phyloP scores from a whole-genome alignment of 1,140 invertebrate genomes.

The Trachelipus rathkii region DNA sequence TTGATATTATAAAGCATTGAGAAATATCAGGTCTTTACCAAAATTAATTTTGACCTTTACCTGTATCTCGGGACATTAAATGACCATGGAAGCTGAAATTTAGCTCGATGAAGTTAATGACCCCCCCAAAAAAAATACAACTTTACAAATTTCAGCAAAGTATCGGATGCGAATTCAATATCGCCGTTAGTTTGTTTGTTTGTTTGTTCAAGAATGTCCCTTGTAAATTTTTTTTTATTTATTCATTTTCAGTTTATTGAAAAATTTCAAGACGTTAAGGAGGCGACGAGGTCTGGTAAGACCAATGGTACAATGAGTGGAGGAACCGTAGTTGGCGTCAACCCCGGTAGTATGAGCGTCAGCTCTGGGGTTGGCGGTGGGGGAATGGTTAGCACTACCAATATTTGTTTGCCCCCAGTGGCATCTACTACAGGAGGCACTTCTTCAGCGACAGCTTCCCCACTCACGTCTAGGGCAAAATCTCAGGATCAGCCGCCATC shows the following conservation, averaged over 20 bases:
- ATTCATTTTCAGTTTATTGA: conserved; percentile 80
- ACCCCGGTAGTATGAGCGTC: conserved; percentile 20
- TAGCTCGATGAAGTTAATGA: too few species aligned
- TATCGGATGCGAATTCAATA: too few species aligned
- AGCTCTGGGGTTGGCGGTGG: conserved; percentile 32
- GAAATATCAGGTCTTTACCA: too few species aligned
- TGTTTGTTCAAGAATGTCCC: too few species aligned
- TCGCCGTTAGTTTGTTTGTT: too few species aligned
- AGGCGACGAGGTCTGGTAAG: conserved; percentile 63
- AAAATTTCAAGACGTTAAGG: conserved; percentile 97
- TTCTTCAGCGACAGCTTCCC: conserved; percentile 47
- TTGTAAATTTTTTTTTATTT: too few species aligned
- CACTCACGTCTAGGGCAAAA: conserved; percentile 41
- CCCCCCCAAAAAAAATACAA: too few species aligned
- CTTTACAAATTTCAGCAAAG: too few species aligned
- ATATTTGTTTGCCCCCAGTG: neutral
- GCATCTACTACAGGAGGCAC: conserved; percentile 53
- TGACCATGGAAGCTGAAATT: too few species aligned
- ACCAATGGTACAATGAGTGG: conserved; percentile 41
- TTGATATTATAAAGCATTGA: too few species aligned
- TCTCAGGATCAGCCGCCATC: conserved; percentile 37
- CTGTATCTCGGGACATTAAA: too few species aligned
- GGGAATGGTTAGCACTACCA: conserved; percentile 34
- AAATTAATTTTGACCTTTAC: too few species aligned
- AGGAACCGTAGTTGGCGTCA: conserved; percentile 18